phyloP scores from a whole-genome alignment of 2,888 invertebrate genomes.

The Brachyopa scutellaris region DNA sequence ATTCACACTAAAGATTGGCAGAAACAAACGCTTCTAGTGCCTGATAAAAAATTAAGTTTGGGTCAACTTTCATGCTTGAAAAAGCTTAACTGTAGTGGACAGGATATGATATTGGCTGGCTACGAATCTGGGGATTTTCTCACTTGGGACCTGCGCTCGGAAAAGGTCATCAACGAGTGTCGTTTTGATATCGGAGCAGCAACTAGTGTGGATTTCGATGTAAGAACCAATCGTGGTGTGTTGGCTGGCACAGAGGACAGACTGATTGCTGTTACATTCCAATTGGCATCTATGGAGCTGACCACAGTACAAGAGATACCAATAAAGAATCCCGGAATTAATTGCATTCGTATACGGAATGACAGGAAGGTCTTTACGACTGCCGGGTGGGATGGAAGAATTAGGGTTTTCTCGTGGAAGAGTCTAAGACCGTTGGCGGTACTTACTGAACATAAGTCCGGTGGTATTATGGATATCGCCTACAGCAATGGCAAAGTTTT shows the following conservation, averaged over 20 bases:
- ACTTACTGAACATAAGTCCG: slow-evolving; percentile 87
- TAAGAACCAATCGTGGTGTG: slow-evolving; percentile 86
- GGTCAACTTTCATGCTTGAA: slow-evolving; percentile 85
- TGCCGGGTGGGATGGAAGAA: slow-evolving; percentile 90
- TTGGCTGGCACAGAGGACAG: slow-evolving; percentile 83
- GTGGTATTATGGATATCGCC: slow-evolving; percentile 88
- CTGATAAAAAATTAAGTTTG: slow-evolving; percentile 80
- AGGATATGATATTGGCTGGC: slow-evolving; percentile 85
- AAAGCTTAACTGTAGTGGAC: slow-evolving; percentile 80
- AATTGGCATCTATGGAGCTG: slow-evolving; percentile 81
- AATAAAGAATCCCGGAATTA: slow-evolving; percentile 89
- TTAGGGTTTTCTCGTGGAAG: slow-evolving; percentile 90
- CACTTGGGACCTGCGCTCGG: slow-evolving; percentile 87
- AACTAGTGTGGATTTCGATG: slow-evolving; percentile 87
- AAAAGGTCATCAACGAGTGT: slow-evolving; percentile 77
- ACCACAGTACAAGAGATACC: slow-evolving; percentile 85
- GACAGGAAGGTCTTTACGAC: slow-evolving; percentile 89
- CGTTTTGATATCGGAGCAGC: slow-evolving; percentile 86
- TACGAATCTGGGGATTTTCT: slow-evolving; percentile 89
- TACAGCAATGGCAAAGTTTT: slow-evolving; percentile 86
- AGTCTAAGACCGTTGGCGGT: slow-evolving; percentile 88
- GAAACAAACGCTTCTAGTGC: slow-evolving; percentile 79
- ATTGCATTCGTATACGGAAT: slow-evolving; percentile 86
- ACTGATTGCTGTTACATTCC: slow-evolving; percentile 78
- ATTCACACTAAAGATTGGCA: slow-evolving; percentile 81